Evolutionary conservation across 2,797 vertebrate genomes (phyloP).

Genomic region (Darevskia mixta): DNA sequence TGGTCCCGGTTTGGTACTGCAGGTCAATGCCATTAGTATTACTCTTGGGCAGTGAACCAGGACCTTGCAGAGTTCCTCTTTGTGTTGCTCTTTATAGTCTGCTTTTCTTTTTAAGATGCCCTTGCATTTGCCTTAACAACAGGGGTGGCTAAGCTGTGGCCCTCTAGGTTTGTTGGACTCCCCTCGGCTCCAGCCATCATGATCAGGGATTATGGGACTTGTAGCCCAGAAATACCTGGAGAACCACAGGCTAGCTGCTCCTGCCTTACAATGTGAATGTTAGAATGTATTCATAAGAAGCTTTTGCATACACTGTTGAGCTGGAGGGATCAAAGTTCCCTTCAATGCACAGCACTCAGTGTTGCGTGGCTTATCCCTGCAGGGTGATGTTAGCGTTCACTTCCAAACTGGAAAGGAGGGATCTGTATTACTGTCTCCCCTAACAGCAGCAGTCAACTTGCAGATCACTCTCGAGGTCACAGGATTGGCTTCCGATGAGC

Average conservation of each 20-base stretch:
- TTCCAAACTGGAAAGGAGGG: background rate
- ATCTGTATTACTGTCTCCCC: background rate
- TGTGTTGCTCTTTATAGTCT: background rate
- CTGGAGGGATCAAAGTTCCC: background rate
- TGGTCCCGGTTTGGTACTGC: background rate
- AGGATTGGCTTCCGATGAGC: background rate
- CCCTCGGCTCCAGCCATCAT: too few species aligned
- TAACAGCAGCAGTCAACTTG: background rate
- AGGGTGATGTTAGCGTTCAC: background rate
- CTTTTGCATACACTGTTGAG: background rate
- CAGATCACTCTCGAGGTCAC: background rate
- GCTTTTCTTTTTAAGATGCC: background rate
- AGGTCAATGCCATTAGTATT: background rate
- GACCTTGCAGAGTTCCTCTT: background rate
- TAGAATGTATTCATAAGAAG: background rate
- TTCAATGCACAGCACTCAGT: background rate
- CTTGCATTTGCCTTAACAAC: background rate
- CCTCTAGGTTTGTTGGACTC: too few species aligned
- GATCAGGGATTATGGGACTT: too few species aligned
- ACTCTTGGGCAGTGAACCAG: too few species aligned
- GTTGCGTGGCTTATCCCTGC: background rate
- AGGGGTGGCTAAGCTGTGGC: too few species aligned
- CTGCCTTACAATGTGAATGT: background rate
- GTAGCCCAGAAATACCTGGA: too few species aligned
- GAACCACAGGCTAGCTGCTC: too few species aligned